Evolutionary conservation across 2,888 invertebrate species (phyloP), one percentile per base, ranked within the genome.

Genomic region (Augiades crinisus): DNA sequence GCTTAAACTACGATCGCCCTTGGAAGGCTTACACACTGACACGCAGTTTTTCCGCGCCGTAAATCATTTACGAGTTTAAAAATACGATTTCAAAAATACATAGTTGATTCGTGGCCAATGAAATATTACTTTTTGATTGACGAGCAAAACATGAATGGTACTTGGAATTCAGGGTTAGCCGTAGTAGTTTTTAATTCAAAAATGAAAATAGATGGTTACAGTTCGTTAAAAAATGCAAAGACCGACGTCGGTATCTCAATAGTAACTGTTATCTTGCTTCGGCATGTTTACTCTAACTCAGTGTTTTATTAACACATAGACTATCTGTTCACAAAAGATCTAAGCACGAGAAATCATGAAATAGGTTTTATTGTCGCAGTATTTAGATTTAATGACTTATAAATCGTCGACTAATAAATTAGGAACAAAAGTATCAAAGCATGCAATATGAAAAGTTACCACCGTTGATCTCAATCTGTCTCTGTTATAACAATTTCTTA

Each of bases 1-100:
- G 73, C 71, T 78, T 75, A 72, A 68, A 69, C 68, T 70, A 69
- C 65, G 64, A 63, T 57, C 65, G 80, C 71, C 84, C 85, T 85
- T 85, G 85, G 64, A 73, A 77, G 78, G 75, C 73, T 75, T 72
- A 66, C 34, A 67, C 12, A 59, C 67, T 58, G 62, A 68, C 65
- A 61, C 52, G 59, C 59, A 63, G 56, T 69, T 70, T 67, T 69
- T 73, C 74, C 60, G 64, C 63, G 62, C 68, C 65, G 71, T 76
- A 77, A 76, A 80, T 66, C 60, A 73, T 74, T 70, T 75, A 70
- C 57, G 58, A 50, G 54, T 60, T 57, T 62, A 63, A 57, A 61
- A 62, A 61, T 58, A 54, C 31, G 59, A 58, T 61, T 69, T 68
- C 64, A 60, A 68, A 72, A 75, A 74, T 72, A 70, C 59, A 55